Base-by-base conservation (phyloP, 2,797 vertebrate genomes). In the Phoebastria nigripes region DNA sequence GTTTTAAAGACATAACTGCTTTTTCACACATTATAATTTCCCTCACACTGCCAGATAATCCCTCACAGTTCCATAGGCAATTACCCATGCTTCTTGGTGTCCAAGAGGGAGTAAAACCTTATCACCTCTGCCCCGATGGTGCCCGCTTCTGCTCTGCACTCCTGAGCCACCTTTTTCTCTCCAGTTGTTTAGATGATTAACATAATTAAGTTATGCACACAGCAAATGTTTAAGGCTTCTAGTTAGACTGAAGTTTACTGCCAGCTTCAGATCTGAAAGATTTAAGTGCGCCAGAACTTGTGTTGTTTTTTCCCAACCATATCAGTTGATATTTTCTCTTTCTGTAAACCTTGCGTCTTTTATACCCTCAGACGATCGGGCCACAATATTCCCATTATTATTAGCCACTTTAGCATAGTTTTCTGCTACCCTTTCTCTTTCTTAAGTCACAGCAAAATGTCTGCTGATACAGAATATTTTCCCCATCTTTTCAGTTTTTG, bases 61-160 rank as follows among this genome's bases (percentile, higher is more conserved):
- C 94, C 71, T 94, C 58, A 24, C 49, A 76, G 93, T 85, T 95
- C 94, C 91, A 94, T 33, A 94, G 92, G 79, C 82, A 93, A 96
- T 94, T 97, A 95, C 67, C 12, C 79, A 69, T 65, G 69, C 51
- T 83, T 94, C 79, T 77, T 78, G 82, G 56, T 92, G 95, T 95
- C 89, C 94, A 96, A 93, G 82, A 92, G 84, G 93, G 91, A 97
- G 89, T 74, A 92, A 94, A 95, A 92, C 84, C 84, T 97, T 96
- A 95, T 97, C 96, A 96, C 92, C 92, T 94, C 87, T 94, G 61
- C 87, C 89, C 74, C 29, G 7, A 81, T 49, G 56, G 72, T 3
- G 4, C 39, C 82, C 4, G 13, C 54, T 95, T 94, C 70, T 87
- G 59, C 90, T 94, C 70, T 7, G 3, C 0, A 2, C 51, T 92